These are phyloP conservation scores for Vulpes vulpes DNA, from an alignment of 2,113 vertebrate genomes.

Conservation along the genomic window DNA sequence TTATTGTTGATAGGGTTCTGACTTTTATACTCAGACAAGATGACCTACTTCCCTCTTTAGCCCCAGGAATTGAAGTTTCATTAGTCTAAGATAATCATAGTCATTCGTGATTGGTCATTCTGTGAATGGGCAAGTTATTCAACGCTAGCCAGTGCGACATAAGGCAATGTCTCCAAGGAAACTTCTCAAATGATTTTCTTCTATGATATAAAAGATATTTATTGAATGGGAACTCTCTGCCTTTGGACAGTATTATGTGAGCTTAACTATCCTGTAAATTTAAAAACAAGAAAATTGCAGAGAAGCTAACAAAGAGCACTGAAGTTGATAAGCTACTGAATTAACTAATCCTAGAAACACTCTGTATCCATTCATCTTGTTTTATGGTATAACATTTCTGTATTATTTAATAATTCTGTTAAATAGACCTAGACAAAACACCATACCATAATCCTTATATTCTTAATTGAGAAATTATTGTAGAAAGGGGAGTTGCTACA, in stretches of 20 bases:
- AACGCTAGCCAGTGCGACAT: neutral
- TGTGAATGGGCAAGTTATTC: neutral
- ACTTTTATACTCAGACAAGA: neutral
- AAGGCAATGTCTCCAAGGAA: neutral
- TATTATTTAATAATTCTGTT: constrained; percentile 23
- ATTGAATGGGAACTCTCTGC: neutral
- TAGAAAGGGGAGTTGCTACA: neutral
- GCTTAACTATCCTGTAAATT: neutral
- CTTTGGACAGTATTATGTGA: neutral
- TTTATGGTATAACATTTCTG: neutral
- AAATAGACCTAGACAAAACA: neutral
- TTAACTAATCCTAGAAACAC: neutral
- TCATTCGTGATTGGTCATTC: neutral
- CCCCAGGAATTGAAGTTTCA: neutral
- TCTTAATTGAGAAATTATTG: neutral
- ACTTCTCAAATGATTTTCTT: neutral
- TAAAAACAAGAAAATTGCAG: neutral
- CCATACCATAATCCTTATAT: neutral
- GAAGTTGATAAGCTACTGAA: neutral
- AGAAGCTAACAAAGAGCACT: neutral
- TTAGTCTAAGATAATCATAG: neutral
- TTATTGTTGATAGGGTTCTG: neutral
- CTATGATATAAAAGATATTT: neutral
- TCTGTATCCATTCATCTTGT: neutral
- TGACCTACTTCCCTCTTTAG: neutral